Evolutionary conservation across 2,113 vertebrate genomes (phyloP), one percentile per base, ranked within the genome.

Genomic region (Limanda limanda): DNA sequence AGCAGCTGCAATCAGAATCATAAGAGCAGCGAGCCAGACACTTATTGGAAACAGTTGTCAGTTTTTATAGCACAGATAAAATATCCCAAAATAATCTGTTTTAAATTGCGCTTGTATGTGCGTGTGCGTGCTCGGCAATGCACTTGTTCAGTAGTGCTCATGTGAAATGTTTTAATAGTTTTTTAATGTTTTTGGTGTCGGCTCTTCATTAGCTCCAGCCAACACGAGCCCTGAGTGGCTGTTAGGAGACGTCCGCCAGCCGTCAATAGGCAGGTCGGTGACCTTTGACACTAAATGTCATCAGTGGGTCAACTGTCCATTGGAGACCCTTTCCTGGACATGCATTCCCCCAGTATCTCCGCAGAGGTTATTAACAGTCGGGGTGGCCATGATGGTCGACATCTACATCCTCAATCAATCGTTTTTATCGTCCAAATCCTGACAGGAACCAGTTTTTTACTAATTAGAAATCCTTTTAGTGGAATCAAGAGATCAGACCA

Each of bases 201-300:
- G 59, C 54, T 31, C 25, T 66, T 68, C 58, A 55, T 82, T 31
- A 40, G 62, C 3, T n/a, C 27, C 52, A 78, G 67, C 59, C 79
- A 76, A 76, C 48, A 47, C 25, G 35, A 65, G 27, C 37, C 79
- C 48, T 23, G 14, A 47, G 63, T 67, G 25, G 48, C 68, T 67
- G 40, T 82, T 51, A 52, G 63, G 62, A 73, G 4, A 15, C 74
- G 37, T 74, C 45, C 20, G 14, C 79, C 84, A 61, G 27, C 25
- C 3, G 25, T 72, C 68, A 78, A 45, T 31, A 51, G 51, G 68
- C 20, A 47, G 68, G 81, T 86, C 78, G 21, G 58, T 73, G 76
- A 89, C 78, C 72, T 81, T 25, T 91, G 74, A 83, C 82, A 68
- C 60, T 45, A 17, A n/a, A 61, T 74, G 71, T 70, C 83, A 82